A percentile compares a stretch with the other conserved stretches of the same genome.
Evolutionary conservation across 2,797 vertebrate species (phyloP).

Genomic region (Semaprochilodus insignis): DNA sequence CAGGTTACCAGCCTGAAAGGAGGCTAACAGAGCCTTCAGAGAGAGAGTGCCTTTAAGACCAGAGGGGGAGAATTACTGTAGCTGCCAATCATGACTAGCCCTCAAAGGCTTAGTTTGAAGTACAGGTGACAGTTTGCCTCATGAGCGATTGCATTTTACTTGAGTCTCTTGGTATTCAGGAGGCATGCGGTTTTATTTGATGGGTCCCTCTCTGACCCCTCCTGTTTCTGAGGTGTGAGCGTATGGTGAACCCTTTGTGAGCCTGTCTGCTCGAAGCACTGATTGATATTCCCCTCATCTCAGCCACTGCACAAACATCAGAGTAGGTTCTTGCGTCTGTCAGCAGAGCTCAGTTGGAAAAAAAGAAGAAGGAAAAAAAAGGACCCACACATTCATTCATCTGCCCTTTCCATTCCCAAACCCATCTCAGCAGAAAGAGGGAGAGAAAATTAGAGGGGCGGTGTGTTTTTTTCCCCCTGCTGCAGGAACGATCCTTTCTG

Average conservation of each 20-base stretch:
- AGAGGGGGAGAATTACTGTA: neutral
- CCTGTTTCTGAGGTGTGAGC: neutral
- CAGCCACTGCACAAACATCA: slow-evolving; percentile 14
- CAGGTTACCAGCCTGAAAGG: neutral
- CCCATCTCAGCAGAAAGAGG: slow-evolving; percentile 35
- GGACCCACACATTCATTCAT: slow-evolving; percentile 16
- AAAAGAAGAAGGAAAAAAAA: slow-evolving; percentile 3
- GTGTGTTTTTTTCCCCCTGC: slow-evolving; percentile 31
- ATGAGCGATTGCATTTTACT: neutral
- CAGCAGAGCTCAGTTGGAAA: slow-evolving; percentile 12
- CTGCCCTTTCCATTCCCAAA: slow-evolving; percentile 40
- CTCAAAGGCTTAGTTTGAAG: neutral
- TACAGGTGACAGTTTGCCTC: neutral
- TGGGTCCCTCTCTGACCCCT: neutral
- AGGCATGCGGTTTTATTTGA: neutral
- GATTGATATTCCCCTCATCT: slow-evolving; percentile 42
- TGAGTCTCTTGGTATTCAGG: neutral
- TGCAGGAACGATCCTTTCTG: neutral
- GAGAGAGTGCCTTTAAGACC: neutral
- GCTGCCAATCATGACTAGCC: neutral
- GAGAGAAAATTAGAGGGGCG: slow-evolving; percentile 28
- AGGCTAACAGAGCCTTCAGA: neutral
- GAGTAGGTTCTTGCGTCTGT: slow-evolving; percentile 16
- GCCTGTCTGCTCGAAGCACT: slow-evolving; percentile 33
- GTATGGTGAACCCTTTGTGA: slow-evolving; percentile 31